Base-by-base conservation (phyloP, 2,113 vertebrate species). In the Natator depressus region DNA sequence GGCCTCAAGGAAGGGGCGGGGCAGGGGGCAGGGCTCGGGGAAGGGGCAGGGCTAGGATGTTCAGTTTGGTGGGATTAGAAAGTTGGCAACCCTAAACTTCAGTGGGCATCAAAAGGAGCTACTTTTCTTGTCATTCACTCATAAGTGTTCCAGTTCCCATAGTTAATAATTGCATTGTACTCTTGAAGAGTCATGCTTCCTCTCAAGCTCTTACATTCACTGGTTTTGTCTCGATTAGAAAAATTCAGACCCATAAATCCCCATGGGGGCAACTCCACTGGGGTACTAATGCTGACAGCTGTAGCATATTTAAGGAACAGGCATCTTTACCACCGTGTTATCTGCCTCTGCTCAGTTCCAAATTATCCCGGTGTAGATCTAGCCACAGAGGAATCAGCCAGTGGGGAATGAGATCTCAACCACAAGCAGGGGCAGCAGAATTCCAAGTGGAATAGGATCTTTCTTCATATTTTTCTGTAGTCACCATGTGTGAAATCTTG, bases 381-480 rank as follows among this genome's bases (percentile, higher is more conserved):
- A 53, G 53, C 19, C 53, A 53, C 53, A 53, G 53, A 83, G 24
- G 13, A 82, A 87, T 83, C 20, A 38, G 49, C 38, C 80, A 46
- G 80, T 38, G 9, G 16, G 2, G 4, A 12, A 83, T 75, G 75
- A 79, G 53, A 46, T 35, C 59, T 0, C 17, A 87, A 10, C 50
- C 11, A 3, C 35, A 91, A 84, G 79, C 25, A 76, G 83, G 85
- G 11, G 78, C 10, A 1, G 4, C 47, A 84, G 79, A 50, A 47
- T 1, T 12, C 8, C 6, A 55, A 6, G 38, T 76, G 35, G 87
- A 89, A 54, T 8, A 81, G 8, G 14, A 10, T 14, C 8, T 1
- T 4, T 75, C 8, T 12, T 42, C 85, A 17, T 76, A 38, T 49
- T 59, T 59, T 10, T 1, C 2, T 0, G 0, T 0, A 2, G 22